A percentile compares a stretch with the other conserved stretches of the same genome.
Evolutionary conservation across 2,797 vertebrate species (phyloP).

Genomic region (Hypotaenidia okinawae): DNA sequence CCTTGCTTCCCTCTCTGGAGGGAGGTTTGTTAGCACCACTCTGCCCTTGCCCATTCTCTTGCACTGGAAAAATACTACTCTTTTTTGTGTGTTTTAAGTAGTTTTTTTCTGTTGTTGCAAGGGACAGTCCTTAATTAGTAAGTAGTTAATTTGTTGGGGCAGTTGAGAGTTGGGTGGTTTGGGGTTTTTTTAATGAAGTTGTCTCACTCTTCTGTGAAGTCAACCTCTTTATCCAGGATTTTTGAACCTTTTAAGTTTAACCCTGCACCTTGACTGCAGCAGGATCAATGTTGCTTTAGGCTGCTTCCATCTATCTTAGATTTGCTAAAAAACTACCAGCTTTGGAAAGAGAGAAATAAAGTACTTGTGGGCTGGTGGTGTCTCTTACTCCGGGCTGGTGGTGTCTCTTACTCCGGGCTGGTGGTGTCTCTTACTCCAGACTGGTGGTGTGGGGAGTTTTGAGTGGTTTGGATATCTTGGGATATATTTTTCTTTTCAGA

Average conservation of each 20-base stretch:
- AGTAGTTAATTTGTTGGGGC: accelerated
- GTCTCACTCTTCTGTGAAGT: not conserved
- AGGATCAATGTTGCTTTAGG: not conserved
- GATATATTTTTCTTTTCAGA: not conserved
- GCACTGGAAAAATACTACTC: not conserved
- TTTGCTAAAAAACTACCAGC: not conserved
- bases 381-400: not conserved
- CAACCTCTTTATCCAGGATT: not conserved
- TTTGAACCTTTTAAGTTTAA: not conserved
- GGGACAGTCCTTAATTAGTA: not conserved
- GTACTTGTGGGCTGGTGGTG: accelerated
- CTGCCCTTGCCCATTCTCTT: not conserved
- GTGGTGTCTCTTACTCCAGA: not conserved
- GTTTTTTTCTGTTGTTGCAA: too few relatives aligned
- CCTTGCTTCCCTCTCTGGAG: not conserved
- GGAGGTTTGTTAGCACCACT: accelerated
- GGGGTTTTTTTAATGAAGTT: not conserved
- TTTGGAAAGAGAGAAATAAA: not conserved
- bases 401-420: not conserved
- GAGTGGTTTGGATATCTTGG: not conserved
- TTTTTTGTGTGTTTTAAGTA: not conserved
- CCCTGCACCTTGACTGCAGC: not conserved
- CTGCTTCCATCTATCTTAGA: not conserved
- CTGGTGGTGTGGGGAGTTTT: not conserved
- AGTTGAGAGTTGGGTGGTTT: too few relatives aligned